Percentiles rank a stretch among this genome's conserved stretches.
These are phyloP conservation scores for Aurelia coerulea DNA, from an alignment of 30 jellyfish, hydroid and myxozoan genomes.

Conservation along the genomic window DNA sequence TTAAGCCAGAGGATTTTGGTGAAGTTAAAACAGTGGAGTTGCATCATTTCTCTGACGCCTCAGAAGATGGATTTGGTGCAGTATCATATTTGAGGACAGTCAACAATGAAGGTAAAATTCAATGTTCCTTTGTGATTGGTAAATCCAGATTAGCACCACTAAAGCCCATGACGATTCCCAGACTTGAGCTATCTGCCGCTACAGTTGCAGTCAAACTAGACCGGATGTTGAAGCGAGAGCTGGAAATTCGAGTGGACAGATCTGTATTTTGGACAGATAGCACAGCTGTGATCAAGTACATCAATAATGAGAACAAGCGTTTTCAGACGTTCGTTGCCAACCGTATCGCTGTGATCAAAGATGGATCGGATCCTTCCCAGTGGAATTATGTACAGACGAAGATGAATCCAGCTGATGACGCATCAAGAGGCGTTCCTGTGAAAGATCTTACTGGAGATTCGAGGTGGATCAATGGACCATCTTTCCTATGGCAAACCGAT, in stretches of 20 bases:
- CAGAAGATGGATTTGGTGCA: no score
- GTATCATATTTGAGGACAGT: no score
- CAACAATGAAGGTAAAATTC: conserved; percentile 27
- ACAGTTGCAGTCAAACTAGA: no score
- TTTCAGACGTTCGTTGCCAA: conserved; percentile 59
- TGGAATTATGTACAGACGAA: conserved; percentile 43
- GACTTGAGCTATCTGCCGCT: conserved; percentile 50
- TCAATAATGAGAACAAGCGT: no score
- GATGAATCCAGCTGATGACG: conserved; percentile 48
- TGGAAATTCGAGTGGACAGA: background rate
- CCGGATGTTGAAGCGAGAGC: no score
- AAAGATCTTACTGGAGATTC: background rate
- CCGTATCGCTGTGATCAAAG: conserved; percentile 60
- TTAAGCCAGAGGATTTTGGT: no score
- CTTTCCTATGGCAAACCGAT: no score
- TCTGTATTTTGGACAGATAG: conserved; percentile 65
- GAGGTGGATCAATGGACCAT: conserved; percentile 38
- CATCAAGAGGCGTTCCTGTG: conserved; percentile 34
- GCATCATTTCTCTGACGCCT: no score
- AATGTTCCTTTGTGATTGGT: conserved; percentile 47
- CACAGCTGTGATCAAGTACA: conserved; percentile 52
- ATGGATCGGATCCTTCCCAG: conserved; percentile 57
- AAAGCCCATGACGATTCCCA: conserved; percentile 40
- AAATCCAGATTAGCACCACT: conserved; percentile 51
- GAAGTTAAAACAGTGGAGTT: no score